Conservation (phyloP, 2,797 vertebrate genomes). For the Lacerta viridis region DNA sequence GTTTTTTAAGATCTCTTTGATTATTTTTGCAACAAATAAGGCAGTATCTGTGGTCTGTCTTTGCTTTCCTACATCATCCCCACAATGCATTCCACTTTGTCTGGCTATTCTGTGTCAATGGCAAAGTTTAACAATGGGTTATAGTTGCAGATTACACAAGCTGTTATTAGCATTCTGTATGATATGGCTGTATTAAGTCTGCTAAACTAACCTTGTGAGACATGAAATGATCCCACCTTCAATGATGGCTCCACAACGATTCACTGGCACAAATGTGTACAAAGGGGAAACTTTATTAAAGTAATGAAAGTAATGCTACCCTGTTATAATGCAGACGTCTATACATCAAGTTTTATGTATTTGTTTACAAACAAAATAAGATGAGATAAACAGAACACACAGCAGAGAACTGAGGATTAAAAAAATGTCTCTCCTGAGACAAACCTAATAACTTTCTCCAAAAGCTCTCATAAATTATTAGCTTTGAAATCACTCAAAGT, state of each 20-base stretch:
- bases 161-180: conserved; percentile 1
- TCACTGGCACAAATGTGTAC: conserved; percentile 12
- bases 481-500: conserved; percentile 77
- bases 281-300: conserved; percentile 24
- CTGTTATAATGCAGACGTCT: conserved; percentile 5
- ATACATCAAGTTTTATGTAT: conserved; percentile 56
- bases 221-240: background rate
- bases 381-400: conserved; percentile 69
- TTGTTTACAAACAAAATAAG: conserved; percentile 72
- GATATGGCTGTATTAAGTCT: background rate
- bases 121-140: fast-evolving
- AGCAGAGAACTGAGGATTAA: conserved; percentile 61
- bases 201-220: conserved; percentile 26
- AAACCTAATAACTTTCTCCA: conserved; percentile 77
- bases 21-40: background rate
- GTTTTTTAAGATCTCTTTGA: background rate
- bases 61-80: background rate
- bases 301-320: background rate
- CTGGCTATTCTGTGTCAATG: background rate
- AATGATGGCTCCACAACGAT: background rate
- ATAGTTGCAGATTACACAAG: background rate
- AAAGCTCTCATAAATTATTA: conserved; percentile 83
- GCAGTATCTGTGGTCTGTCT: background rate
- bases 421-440: conserved; percentile 70
- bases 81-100: background rate